phyloP scores from a whole-genome alignment of 2,797 vertebrate genomes.

The Artibeus jamaicensis region DNA sequence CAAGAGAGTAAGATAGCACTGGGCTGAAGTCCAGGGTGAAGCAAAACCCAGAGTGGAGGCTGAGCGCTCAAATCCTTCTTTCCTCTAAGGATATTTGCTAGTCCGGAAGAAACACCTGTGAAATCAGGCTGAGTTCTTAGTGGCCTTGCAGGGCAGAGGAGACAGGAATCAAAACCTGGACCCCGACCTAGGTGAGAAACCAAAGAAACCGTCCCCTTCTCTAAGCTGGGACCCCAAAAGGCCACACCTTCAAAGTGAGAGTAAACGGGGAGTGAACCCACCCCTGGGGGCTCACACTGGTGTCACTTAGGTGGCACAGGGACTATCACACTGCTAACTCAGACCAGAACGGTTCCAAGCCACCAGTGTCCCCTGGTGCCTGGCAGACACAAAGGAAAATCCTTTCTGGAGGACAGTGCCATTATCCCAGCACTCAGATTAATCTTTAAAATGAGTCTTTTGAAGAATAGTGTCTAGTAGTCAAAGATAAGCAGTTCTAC shows the following conservation, averaged over 20 bases:
- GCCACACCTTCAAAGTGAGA: not conserved
- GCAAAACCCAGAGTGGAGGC: not conserved
- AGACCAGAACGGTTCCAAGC: not conserved
- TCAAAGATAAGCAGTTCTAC: conserved; percentile 1
- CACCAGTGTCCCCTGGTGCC: not conserved
- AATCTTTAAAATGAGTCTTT: not conserved
- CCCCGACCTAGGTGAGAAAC: not conserved
- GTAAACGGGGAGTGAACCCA: not conserved
- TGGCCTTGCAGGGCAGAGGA: not conserved
- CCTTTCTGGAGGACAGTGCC: not conserved
- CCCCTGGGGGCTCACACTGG: not conserved
- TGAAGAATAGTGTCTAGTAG: not conserved
- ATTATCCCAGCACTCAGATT: not conserved
- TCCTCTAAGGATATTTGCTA: not conserved
- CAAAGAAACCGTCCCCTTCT: not conserved
- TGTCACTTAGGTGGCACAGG: not conserved
- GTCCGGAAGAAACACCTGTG: not conserved
- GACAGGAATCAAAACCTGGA: not conserved
- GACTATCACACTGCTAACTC: not conserved
- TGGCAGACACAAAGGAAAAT: not conserved
- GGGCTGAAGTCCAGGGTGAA: not conserved
- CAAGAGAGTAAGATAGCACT: not conserved
- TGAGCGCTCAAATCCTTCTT: not conserved
- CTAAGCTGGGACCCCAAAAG: not conserved
- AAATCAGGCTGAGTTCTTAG: not conserved